phyloP scores from a whole-genome alignment of 2,888 invertebrate species.

The Ochropleura leucogaster region DNA sequence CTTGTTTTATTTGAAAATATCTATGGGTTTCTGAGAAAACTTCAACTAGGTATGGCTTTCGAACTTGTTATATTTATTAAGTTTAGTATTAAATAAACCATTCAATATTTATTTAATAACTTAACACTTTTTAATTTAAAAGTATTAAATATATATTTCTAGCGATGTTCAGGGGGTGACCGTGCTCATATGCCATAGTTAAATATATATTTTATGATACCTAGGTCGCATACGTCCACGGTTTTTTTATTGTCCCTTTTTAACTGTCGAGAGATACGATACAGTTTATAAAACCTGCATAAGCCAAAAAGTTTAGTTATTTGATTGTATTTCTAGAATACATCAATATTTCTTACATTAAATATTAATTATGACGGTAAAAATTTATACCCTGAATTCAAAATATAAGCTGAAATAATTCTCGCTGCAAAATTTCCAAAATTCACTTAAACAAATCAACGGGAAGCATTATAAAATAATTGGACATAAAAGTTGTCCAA shows the following conservation, averaged over 20 bases:
- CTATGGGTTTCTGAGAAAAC: too few relatives aligned
- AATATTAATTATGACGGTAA: background rate
- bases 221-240: too few relatives aligned
- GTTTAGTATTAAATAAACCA: too few relatives aligned
- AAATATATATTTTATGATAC: too few relatives aligned
- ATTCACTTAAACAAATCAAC: slow-evolving; percentile 53
- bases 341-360: background rate
- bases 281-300: background rate
- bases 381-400: background rate
- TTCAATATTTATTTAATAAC: too few relatives aligned
- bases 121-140: too few relatives aligned
- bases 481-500: slow-evolving; percentile 64
- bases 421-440: slow-evolving; percentile 22
- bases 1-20: too few relatives aligned
- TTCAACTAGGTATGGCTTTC: too few relatives aligned
- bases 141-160: too few relatives aligned
- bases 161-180: too few relatives aligned
- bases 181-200: too few relatives aligned
- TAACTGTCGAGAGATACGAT: background rate
- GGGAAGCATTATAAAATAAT: slow-evolving; percentile 63
- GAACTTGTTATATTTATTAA: too few relatives aligned
- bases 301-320: background rate
- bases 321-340: background rate
- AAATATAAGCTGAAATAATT: background rate
- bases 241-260: background rate